phyloP scores from a whole-genome alignment of 2,113 vertebrate genomes.

The Bubo blakistoni region DNA sequence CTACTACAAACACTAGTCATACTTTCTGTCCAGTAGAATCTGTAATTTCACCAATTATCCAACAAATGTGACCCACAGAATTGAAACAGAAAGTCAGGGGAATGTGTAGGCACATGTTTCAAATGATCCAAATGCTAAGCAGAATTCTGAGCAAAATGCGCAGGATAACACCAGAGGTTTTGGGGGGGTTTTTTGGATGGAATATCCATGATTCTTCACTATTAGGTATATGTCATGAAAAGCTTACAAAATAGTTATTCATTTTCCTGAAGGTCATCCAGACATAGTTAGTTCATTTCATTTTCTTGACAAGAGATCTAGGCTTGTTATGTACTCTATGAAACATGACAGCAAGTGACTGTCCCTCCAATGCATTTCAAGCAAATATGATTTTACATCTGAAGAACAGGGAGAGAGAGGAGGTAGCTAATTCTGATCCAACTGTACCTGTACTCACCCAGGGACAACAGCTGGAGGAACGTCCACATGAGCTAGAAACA shows the following conservation, averaged over 20 bases:
- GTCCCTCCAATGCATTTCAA: background rate
- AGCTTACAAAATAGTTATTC: constrained; percentile 28
- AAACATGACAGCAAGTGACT: background rate
- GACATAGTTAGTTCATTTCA: constrained; percentile 31
- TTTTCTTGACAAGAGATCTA: constrained; percentile 46
- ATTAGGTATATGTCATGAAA: background rate
- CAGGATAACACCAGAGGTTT: background rate
- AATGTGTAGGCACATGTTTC: background rate
- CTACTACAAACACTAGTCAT: background rate
- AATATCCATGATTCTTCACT: background rate
- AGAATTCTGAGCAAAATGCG: background rate
- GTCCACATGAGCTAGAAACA: accelerated
- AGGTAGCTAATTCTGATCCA: background rate
- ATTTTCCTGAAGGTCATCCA: constrained; percentile 50
- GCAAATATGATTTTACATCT: background rate
- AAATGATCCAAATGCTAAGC: background rate
- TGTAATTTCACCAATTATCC: background rate
- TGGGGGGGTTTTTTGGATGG: background rate
- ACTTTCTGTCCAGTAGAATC: background rate
- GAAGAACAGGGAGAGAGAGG: background rate
- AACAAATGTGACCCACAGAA: background rate
- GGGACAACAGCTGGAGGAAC: background rate
- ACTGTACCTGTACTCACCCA: background rate
- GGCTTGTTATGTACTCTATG: constrained; percentile 19
- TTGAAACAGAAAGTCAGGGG: background rate